Evolutionary conservation across 64 coral and sea anemone genomes (phyloP).

Genomic region (Actinia tenebrosa): DNA sequence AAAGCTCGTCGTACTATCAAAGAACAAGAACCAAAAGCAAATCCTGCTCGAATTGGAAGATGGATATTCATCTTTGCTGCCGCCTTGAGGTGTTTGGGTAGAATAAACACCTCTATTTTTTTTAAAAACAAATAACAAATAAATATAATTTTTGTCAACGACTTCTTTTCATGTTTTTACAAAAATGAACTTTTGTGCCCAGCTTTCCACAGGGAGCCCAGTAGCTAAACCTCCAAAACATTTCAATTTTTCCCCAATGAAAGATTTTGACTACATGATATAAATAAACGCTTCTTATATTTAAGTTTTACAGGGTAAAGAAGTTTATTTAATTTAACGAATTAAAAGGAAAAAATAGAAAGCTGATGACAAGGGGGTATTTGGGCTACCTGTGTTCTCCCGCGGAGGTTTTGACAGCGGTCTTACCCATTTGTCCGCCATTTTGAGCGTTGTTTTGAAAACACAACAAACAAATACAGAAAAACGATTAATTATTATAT

Average conservation of each 20-base stretch:
- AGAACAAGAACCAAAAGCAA: conserved; percentile 38
- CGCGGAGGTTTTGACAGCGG: neutral
- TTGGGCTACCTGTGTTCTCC: neutral
- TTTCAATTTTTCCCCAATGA: too few relatives aligned
- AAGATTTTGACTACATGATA: too few relatives aligned
- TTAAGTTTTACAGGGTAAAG: neutral
- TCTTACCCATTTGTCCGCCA: neutral
- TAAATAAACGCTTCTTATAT: neutral
- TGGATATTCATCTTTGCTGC: neutral
- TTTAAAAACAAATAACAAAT: neutral
- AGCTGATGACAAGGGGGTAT: neutral
- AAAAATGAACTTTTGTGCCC: too few relatives aligned
- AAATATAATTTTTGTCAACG: too few relatives aligned
- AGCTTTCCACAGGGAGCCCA: too few relatives aligned
- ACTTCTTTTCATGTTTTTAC: too few relatives aligned
- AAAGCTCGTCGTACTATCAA: conserved; percentile 65
- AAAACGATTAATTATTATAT: neutral
- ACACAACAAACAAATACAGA: neutral
- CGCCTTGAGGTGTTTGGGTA: neutral
- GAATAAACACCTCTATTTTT: neutral
- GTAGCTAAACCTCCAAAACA: too few relatives aligned
- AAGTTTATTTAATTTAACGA: neutral
- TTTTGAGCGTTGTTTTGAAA: conserved; percentile 18
- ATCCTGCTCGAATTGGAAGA: conserved; percentile 47
- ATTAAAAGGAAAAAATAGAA: neutral